A percentile compares a stretch with the other conserved stretches of the same genome.
Conservation (phyloP, 2,113 vertebrate genomes). For the Poecile atricapillus region DNA sequence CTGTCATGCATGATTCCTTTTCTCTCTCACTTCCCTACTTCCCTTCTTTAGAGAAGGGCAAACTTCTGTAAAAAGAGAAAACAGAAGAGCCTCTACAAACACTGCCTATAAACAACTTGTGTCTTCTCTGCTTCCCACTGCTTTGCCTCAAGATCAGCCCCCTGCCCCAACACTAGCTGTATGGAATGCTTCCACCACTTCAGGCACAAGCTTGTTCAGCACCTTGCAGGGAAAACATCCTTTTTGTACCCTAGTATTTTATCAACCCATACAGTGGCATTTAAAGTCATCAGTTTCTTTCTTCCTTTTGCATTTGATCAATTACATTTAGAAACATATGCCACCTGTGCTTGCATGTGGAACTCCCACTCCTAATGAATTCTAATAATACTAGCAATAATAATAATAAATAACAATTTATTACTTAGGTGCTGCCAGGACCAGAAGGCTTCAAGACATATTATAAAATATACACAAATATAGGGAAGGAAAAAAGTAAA, state of each 20-base stretch:
- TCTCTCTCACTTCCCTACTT: background rate
- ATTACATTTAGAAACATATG: background rate
- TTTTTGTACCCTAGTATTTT: background rate
- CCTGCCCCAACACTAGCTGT: background rate
- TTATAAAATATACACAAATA: background rate
- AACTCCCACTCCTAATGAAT: background rate
- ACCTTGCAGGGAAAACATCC: background rate
- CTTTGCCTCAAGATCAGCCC: background rate
- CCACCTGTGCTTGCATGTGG: background rate
- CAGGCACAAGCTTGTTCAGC: background rate
- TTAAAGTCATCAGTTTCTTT: background rate
- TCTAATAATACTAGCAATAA: conserved; percentile 14
- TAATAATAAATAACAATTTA: background rate
- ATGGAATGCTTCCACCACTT: background rate
- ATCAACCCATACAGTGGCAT: background rate
- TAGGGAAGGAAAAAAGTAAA: background rate
- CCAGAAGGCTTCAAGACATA: background rate
- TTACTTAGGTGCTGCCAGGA: background rate
- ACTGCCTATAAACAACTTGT: background rate
- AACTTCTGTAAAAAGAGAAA: too few relatives aligned
- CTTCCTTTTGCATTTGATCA: background rate
- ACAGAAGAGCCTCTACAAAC: rapidly evolving
- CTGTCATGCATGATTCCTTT: background rate
- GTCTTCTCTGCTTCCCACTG: background rate
- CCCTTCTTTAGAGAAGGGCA: background rate